Conservation (phyloP, 2,797 vertebrate species). For the Lepidocolaptes lacrymiger region DNA sequence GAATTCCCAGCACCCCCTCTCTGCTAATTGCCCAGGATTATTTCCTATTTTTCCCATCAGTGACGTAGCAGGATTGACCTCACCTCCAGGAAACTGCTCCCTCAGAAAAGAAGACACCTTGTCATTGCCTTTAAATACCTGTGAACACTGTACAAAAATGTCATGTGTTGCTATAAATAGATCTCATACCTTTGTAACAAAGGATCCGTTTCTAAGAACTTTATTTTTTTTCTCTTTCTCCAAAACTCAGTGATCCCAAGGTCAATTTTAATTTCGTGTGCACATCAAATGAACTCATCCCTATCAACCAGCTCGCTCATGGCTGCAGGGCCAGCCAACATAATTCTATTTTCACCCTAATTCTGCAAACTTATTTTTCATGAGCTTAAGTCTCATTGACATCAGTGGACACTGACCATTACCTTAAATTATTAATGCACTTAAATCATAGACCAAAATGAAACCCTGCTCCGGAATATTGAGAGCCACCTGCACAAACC, state of each 20-base stretch:
- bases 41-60: neutral
- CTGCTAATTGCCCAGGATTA: neutral
- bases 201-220: neutral
- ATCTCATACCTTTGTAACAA: neutral
- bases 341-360: neutral
- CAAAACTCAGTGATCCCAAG: neutral
- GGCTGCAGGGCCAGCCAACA: neutral
- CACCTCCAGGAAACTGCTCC: neutral
- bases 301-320: rapidly evolving
- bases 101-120: neutral
- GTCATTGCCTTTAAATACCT: conserved; percentile 26
- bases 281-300: neutral
- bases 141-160: conserved; percentile 2
- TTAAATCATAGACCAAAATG: neutral
- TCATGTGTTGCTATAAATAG: conserved; percentile 3
- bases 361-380: neutral
- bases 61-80: neutral
- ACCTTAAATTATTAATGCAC: neutral
- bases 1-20: neutral
- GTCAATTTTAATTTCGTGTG: neutral
- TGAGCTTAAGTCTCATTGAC: neutral
- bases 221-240: neutral
- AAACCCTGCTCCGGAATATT: too few relatives aligned
- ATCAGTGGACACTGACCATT: neutral
- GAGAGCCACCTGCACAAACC: neutral